Percentiles rank a stretch among this genome's conserved stretches.
These are phyloP conservation scores for Mesoligia furuncula DNA, from an alignment of 2,888 invertebrate genomes.

Conservation along the genomic window DNA sequence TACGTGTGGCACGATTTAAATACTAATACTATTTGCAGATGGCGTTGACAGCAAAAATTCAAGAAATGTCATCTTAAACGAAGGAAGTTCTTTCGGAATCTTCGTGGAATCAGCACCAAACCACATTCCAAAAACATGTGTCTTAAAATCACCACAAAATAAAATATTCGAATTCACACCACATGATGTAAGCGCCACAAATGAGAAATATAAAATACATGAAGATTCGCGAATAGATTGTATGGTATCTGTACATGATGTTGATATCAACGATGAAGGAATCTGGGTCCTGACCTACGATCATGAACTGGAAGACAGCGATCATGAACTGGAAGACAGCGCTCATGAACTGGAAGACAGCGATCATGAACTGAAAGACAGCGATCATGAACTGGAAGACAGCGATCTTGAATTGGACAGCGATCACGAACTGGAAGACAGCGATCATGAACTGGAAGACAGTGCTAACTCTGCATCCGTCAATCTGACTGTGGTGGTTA, in stretches of 20 bases:
- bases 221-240: background rate
- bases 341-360: too few species aligned
- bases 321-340: too few species aligned
- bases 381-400: too few species aligned
- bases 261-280: slow-evolving; percentile 45
- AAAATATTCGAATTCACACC: slow-evolving; percentile 21
- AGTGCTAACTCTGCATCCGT: background rate
- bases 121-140: slow-evolving; percentile 11
- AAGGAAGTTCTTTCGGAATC: slow-evolving; percentile 13
- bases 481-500: slow-evolving; percentile 12
- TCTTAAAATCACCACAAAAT: slow-evolving; percentile 28
- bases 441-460: background rate
- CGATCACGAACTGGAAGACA: too few species aligned
- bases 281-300: slow-evolving; percentile 39
- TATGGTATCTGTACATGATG: slow-evolving; percentile 13
- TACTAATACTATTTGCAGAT: slow-evolving; percentile 21
- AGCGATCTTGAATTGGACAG: too few species aligned
- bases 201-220: slow-evolving; percentile 31
- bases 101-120: background rate
- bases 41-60: background rate
- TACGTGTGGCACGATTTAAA: background rate
- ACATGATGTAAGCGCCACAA: background rate
- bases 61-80: fast-evolving
- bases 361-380: too few species aligned
- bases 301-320: background rate